Conservation (phyloP, 2,797 vertebrate species). For the Ataeniobius toweri region DNA sequence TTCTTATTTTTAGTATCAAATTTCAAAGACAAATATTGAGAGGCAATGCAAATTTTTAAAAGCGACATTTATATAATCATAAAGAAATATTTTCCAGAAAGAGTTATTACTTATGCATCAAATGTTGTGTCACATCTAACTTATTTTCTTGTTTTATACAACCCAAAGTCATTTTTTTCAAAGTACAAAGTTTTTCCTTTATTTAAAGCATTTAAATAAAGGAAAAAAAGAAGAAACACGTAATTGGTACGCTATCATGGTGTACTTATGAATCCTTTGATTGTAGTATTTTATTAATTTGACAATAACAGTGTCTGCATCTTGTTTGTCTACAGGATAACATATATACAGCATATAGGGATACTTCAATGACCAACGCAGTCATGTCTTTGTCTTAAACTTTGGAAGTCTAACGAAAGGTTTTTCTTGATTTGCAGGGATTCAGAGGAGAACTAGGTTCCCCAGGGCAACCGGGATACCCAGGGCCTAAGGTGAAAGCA, state of each 20-base stretch:
- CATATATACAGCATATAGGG: not conserved
- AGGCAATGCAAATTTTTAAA: not conserved
- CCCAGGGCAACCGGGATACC: slow-evolving; percentile 78
- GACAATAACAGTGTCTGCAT: not conserved
- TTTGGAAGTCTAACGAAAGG: not conserved
- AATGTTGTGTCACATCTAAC: not conserved
- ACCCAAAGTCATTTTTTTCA: not conserved
- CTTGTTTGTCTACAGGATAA: not conserved
- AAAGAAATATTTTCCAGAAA: not conserved
- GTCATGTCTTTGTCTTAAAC: not conserved
- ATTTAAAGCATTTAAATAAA: not conserved
- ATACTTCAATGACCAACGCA: not conserved
- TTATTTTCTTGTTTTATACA: not conserved
- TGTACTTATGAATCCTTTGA: not conserved
- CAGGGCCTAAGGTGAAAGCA: slow-evolving; percentile 86
- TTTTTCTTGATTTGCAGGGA: slow-evolving; percentile 78
- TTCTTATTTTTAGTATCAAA: not conserved
- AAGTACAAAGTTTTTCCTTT: not conserved
- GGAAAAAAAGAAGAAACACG: not conserved
- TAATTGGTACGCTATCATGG: not conserved
- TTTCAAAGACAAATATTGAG: not conserved
- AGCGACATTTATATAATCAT: not conserved
- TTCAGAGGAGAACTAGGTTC: slow-evolving; percentile 77
- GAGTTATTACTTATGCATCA: not conserved
- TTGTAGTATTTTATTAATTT: not conserved